Evolutionary conservation across 2,113 vertebrate species (phyloP).

Genomic region (Heterotis niloticus): DNA sequence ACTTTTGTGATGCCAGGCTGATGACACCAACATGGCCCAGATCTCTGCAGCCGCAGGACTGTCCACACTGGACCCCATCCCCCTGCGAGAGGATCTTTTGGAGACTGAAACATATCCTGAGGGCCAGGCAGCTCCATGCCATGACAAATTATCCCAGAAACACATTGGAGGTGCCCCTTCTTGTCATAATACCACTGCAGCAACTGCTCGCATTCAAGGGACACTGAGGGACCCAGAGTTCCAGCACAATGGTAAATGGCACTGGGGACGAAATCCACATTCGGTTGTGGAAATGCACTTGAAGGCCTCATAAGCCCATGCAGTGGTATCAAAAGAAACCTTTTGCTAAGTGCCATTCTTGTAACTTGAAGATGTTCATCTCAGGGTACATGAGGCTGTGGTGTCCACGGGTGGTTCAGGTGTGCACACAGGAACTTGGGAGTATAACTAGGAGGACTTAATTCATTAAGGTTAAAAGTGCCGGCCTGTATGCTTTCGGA

Average conservation of each 20-base stretch:
- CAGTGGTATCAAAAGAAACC: too few relatives aligned
- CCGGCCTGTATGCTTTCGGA: background rate
- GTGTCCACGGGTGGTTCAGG: background rate
- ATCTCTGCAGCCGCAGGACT: constrained; percentile 68
- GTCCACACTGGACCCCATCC: constrained; percentile 71
- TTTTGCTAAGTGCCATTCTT: too few relatives aligned
- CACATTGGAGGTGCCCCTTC: constrained; percentile 19
- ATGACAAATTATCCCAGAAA: constrained; percentile 31
- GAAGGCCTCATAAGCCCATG: too few relatives aligned
- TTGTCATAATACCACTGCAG: constrained; percentile 15
- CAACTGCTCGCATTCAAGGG: constrained; percentile 71
- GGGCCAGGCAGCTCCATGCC: constrained; percentile 29
- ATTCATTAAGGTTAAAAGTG: background rate
- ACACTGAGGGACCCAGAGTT: constrained; percentile 76
- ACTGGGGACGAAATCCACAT: background rate
- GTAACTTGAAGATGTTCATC: too few relatives aligned
- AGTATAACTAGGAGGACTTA: background rate
- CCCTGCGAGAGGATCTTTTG: constrained; percentile 64
- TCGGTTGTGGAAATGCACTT: too few relatives aligned
- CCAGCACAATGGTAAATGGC: constrained; percentile 74
- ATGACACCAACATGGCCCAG: background rate
- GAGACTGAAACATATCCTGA: constrained; percentile 11
- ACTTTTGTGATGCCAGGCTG: constrained; percentile 13
- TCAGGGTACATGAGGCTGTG: too few relatives aligned
- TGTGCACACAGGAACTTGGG: background rate